phyloP scores from a whole-genome alignment of 2,113 vertebrate species.

The Nanorana parkeri region DNA sequence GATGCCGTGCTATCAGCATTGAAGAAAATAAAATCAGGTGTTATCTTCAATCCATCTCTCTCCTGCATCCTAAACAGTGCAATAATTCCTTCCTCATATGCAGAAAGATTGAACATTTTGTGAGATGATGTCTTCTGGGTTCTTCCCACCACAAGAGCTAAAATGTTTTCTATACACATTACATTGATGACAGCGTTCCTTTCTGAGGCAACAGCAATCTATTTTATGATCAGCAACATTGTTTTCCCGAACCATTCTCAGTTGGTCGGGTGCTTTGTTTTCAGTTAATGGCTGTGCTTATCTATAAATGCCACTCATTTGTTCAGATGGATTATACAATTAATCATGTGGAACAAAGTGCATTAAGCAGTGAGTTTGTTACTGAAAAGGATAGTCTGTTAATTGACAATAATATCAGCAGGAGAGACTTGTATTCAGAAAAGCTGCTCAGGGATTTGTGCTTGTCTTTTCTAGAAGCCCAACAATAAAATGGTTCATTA shows the following conservation, averaged over 20 bases:
- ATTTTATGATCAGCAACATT: not conserved
- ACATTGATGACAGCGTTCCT: not conserved
- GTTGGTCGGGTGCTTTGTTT: not conserved
- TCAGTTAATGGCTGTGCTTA: slow-evolving; percentile 5
- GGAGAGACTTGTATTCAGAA: not conserved
- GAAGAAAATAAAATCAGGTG: too few species aligned
- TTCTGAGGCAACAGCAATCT: not conserved
- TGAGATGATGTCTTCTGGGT: too few species aligned
- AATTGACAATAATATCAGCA: slow-evolving; percentile 8
- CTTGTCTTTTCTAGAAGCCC: not conserved
- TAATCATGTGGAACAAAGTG: slow-evolving; percentile 16
- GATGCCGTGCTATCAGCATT: too few species aligned
- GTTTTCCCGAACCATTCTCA: not conserved
- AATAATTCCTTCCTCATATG: too few species aligned
- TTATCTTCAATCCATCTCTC: too few species aligned
- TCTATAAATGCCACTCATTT: slow-evolving; percentile 18
- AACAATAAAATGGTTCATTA: not conserved
- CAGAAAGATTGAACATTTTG: too few species aligned
- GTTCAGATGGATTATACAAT: slow-evolving; percentile 23
- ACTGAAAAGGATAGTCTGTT: not conserved
- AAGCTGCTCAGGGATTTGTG: not conserved
- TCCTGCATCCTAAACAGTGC: too few species aligned
- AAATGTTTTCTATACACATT: too few species aligned
- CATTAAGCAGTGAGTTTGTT: not conserved
- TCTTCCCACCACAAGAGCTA: too few species aligned